Evolutionary conservation across 2,888 invertebrate genomes (phyloP), one percentile per base, ranked within the genome.

Genomic region (Azorinus chamasolen): DNA sequence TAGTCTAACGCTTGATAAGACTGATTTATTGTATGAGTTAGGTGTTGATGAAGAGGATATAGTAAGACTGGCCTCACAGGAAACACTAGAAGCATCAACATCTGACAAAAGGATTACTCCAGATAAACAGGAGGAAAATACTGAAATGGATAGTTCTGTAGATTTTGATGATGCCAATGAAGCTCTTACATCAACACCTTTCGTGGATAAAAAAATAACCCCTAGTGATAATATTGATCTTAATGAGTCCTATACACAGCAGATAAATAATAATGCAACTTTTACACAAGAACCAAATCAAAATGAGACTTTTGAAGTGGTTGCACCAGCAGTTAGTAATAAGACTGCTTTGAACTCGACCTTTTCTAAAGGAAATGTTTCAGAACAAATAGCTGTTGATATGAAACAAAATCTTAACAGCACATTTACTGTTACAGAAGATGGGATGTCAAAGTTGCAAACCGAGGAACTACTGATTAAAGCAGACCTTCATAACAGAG

Each of bases 171-270:
- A 68, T 57, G 32, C 32, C 32, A 75, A 66, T 41, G 82, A 71
- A 59, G 71, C 79, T 18, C 72, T 80, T 16, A 78, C 83, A 2
- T 88, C 88, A 24, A 87, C 88, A 16, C 87, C 88, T 16, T 65
- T 82, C 73, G 43, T 64, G 51, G 71, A 75, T 25, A 71, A 76
- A 50, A 27, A 20, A 24, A 22, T 37, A 46, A 16, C 37, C 20
- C 53, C 46, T 10, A 48, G 66, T 51, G 27, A 70, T 71, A 58
- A 32, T 45, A 43, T 50, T 16, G 72, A 77, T 63, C 69, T 84
- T 18, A 86, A 83, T 73, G 75, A 77, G 50, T 84, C 85, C 0
- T 86, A 72, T 46, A 79, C 66, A n/a, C 55, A 81, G 59, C 22
- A 76, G 27, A 24, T 25, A 43, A 32, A 50, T 27, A 58, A 69